Evolutionary conservation across 2,113 vertebrate genomes (phyloP).

Genomic region (Brachyhypopomus occidentalis): DNA sequence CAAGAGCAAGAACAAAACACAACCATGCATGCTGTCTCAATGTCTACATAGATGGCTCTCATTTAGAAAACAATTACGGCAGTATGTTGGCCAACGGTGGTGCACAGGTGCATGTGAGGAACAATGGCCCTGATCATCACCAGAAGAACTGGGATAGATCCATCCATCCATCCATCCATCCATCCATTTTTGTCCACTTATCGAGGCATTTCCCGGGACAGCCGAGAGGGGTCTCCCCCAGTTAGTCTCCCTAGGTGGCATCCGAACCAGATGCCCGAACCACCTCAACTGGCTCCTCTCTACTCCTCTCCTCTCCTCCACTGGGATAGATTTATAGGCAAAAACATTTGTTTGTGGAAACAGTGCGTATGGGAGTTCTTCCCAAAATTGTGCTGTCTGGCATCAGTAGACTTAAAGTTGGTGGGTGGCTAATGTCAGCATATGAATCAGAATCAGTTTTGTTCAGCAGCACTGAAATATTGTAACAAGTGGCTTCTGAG

Average conservation of each 20-base stretch:
- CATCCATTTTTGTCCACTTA: no score
- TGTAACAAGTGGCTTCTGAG: constrained; percentile 1
- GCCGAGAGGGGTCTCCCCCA: no score
- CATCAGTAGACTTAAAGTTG: background rate
- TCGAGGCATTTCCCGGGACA: no score
- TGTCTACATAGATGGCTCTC: background rate
- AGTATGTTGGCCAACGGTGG: background rate
- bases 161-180: no score
- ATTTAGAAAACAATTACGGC: background rate
- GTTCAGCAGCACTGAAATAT: constrained; percentile 1
- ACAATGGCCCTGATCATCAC: no score
- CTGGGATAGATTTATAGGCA: background rate
- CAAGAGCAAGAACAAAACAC: background rate
- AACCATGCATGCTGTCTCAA: background rate
- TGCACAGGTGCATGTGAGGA: background rate
- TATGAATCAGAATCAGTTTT: constrained; percentile 30
- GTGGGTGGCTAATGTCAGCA: constrained; percentile 17
- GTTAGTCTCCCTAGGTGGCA: no score
- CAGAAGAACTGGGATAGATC: no score
- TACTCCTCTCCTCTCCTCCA: no score
- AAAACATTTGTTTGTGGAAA: background rate
- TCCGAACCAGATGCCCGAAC: no score
- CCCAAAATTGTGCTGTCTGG: background rate
- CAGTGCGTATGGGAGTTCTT: background rate
- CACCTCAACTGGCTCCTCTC: no score